These are phyloP conservation scores for Oedothorax gibbosus DNA, from an alignment of 1,140 invertebrate genomes.

Conservation along the genomic window DNA sequence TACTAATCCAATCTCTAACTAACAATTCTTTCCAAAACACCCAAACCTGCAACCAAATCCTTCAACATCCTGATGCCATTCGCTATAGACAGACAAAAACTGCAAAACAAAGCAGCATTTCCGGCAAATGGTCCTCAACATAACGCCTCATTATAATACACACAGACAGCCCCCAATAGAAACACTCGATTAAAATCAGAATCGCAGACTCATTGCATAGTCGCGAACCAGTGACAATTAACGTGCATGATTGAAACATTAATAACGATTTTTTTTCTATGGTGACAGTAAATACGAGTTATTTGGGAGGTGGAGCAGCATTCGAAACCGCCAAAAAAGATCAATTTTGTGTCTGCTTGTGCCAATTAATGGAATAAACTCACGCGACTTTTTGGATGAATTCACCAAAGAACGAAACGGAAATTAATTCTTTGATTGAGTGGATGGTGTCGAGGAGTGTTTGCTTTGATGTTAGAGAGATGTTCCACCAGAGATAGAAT, in stretches of 20 bases:
- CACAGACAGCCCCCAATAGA: background rate
- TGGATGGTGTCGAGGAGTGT: too few relatives aligned
- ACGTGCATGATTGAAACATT: slow-evolving; percentile 51
- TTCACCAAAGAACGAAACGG: too few relatives aligned
- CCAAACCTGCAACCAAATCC: background rate
- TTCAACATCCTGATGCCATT: background rate
- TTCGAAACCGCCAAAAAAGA: background rate
- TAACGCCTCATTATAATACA: background rate
- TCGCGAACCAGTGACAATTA: slow-evolving; percentile 39
- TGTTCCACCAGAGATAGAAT: too few relatives aligned
- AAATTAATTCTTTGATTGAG: too few relatives aligned
- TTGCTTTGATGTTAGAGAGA: too few relatives aligned
- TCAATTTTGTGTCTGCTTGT: slow-evolving; percentile 1
- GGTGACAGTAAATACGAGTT: slow-evolving; percentile 46
- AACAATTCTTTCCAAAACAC: background rate
- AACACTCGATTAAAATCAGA: slow-evolving; percentile 19
- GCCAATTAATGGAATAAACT: slow-evolving; percentile 35
- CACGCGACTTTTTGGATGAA: slow-evolving; percentile 28
- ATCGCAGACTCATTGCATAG: slow-evolving; percentile 1
- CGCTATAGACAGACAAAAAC: background rate
- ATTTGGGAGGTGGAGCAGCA: slow-evolving; percentile 19
- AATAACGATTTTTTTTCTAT: slow-evolving; percentile 41
- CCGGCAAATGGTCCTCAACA: background rate
- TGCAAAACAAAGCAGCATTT: background rate
- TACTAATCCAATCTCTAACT: background rate